Percentiles rank a stretch among this genome's conserved stretches.
These are phyloP conservation scores for Bombus sibiricus DNA, from an alignment of 1,140 invertebrate genomes.

Conservation along the genomic window DNA sequence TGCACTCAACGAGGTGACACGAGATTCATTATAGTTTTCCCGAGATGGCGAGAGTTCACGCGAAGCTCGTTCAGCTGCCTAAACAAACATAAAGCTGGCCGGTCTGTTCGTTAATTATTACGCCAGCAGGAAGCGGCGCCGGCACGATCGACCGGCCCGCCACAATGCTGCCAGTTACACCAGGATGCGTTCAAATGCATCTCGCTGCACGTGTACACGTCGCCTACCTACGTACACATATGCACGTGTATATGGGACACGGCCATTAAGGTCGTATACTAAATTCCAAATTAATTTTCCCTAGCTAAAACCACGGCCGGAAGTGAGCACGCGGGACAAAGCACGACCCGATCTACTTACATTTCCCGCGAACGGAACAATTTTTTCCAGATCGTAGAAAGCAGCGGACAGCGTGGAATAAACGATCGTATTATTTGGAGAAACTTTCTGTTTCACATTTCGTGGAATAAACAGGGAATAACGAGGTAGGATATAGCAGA, in stretches of 20 bases:
- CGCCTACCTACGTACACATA: not conserved
- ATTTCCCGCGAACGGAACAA: too few relatives aligned
- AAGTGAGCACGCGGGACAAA: not conserved
- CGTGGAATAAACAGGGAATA: slow-evolving; percentile 36
- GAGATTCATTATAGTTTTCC: slow-evolving; percentile 15
- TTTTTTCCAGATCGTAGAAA: too few relatives aligned
- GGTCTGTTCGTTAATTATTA: slow-evolving; percentile 60
- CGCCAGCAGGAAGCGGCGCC: slow-evolving; percentile 57
- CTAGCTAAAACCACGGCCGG: not conserved
- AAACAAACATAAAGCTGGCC: slow-evolving; percentile 66
- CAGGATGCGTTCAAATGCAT: slow-evolving; percentile 58
- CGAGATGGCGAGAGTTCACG: slow-evolving; percentile 30
- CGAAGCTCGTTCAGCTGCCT: slow-evolving; percentile 59
- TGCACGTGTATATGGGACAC: not conserved
- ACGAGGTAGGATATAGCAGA: not conserved
- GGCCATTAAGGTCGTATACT: slow-evolving; percentile 16
- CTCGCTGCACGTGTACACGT: not conserved
- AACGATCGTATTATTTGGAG: not conserved
- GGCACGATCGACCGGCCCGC: slow-evolving; percentile 65
- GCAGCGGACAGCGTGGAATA: not conserved
- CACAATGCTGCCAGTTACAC: slow-evolving; percentile 60
- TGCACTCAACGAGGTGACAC: slow-evolving; percentile 24
- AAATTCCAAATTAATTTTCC: slow-evolving; percentile 28
- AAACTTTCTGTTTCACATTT: not conserved
- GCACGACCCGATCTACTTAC: not conserved